Base-by-base conservation (phyloP, 2,888 invertebrate species). In the Parasteatoda lunata region DNA sequence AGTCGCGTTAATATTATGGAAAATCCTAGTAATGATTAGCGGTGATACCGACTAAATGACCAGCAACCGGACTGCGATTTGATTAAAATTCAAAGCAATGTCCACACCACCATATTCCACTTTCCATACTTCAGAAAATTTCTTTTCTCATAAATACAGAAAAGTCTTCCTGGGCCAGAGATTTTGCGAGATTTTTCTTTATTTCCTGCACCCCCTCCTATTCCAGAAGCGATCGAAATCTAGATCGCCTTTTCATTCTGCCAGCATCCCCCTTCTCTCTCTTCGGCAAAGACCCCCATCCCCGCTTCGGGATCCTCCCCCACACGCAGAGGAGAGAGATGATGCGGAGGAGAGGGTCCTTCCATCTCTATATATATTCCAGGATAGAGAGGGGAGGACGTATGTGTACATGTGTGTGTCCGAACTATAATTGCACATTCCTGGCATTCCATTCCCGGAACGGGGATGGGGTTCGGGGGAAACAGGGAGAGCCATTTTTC, bases 391-490 rank as follows among this genome's bases (percentile, higher is more conserved):
- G 65, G 54, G 65, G 59, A 64, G 65, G 64, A 59, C 78, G 77
- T 78, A 73, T 82, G 70, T 13, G 75, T 75, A 65, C 72, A 30
- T 30, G 78, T 73, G 77, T 79, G 83, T 87, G 87, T 87, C 88
- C 79, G 84, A 88, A 79, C 88, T 72, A 79, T 88, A 88, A 88
- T 88, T 88, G 85, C 88, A 88, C 88, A 88, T 88, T 88, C 88
- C 88, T 54, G 48, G 68, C 49, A 88, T 88, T 88, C 88, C 86
- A 84, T 54, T 70, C 51, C 59, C 83, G 54, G 92, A 92, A 93
- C 93, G 92, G 93, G 92, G 92, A 92, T 92, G 92, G 92, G 92
- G 92, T 92, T 92, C 92, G 92, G 93, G 93, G 93, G 93, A 93
- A 76, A 77, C 77, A 15, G 9, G 70, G 84, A 79, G 75, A 72